A percentile compares a stretch with the other conserved stretches of the same genome.
Evolutionary conservation across 1,140 invertebrate genomes (phyloP).

Genomic region (Drosophila watanabei): DNA sequence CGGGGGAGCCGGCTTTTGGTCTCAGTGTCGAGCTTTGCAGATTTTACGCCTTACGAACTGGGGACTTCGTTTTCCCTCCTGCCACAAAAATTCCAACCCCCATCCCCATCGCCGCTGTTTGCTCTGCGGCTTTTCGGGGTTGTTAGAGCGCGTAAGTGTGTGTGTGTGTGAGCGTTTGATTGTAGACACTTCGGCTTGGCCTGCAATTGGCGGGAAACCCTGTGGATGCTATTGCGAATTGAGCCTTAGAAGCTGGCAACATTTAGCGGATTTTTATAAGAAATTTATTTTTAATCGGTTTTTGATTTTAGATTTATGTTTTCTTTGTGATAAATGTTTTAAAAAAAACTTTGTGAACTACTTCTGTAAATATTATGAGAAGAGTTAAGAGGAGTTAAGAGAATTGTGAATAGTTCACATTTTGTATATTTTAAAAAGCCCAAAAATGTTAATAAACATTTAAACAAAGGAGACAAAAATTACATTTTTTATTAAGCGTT

Average conservation of each 20-base stretch:
- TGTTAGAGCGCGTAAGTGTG: slow-evolving; percentile 57
- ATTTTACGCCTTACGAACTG: slow-evolving; percentile 62
- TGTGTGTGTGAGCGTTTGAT: slow-evolving; percentile 56
- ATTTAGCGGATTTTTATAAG: slow-evolving; percentile 18
- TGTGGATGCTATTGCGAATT: slow-evolving; percentile 69
- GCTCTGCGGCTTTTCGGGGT: slow-evolving; percentile 78
- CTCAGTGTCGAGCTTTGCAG: slow-evolving; percentile 71
- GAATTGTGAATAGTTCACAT: background rate
- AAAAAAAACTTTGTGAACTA: background rate
- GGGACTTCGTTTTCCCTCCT: slow-evolving; percentile 23
- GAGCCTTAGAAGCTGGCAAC: slow-evolving; percentile 42
- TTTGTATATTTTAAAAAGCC: background rate
- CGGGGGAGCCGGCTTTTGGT: slow-evolving; percentile 66
- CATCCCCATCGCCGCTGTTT: slow-evolving; percentile 53
- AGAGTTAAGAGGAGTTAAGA: background rate
- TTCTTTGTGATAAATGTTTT: background rate
- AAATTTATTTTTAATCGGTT: background rate
- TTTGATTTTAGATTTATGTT: background rate
- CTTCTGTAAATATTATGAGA: background rate
- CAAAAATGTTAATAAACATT: background rate
- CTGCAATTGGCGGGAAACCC: slow-evolving; percentile 84
- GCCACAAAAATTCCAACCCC: slow-evolving; percentile 15
- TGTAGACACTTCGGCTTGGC: slow-evolving; percentile 74
- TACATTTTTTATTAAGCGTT: too few species aligned
- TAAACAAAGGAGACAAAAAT: too few species aligned